Evolutionary conservation across 2,888 invertebrate genomes (phyloP), one percentile per base, ranked within the genome.

Genomic region (Sarcophaga rosellei): DNA sequence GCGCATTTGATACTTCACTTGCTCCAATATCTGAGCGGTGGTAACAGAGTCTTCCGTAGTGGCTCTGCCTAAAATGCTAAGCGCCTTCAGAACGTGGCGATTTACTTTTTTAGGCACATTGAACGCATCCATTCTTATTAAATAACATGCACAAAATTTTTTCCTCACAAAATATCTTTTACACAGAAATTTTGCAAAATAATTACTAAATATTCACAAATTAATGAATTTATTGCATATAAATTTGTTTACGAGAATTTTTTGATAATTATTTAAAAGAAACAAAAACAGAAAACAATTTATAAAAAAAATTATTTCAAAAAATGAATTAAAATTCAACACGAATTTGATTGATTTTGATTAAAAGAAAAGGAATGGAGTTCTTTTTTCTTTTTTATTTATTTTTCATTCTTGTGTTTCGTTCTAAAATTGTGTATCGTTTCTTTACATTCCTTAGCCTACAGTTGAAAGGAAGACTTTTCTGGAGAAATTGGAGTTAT

Each of bases 31-130:
- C 17, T 82, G 77, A 6, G 63, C 8, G 5, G 35, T 70, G 3
- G 80, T 4, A 6, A 89, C 86, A 65, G 76, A 76, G 10, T 82
- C 62, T 10, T 77, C 20, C 3, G 75, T 6, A n/a, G 88, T 75
- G 1, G 68, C 78, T 2, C 61, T 59, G 25, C 85, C 77, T 20
- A 91, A 65, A n/a, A 70, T 72, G 3, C 73, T 75, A 10, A 91
- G 3, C 6, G 91, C 91, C 78, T 89, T 90, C 0, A 91, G 65
- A 10, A 91, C 91, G 85, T 91, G 91, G 6, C 91, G 89, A 87
- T 91, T 91, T 2, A 91, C 88, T 83, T 90, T 91, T 70, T 89
- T 89, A 0, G 90, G 90, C 3, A 91, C 89, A 25, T 80, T 84
- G 70, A 89, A 91, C 44, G 82, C 81, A 82, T 91, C 90, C 91